A percentile compares a stretch with the other conserved stretches of the same genome.
Evolutionary conservation across 1,140 invertebrate genomes (phyloP).

Genomic region (Aphidius ervi): DNA sequence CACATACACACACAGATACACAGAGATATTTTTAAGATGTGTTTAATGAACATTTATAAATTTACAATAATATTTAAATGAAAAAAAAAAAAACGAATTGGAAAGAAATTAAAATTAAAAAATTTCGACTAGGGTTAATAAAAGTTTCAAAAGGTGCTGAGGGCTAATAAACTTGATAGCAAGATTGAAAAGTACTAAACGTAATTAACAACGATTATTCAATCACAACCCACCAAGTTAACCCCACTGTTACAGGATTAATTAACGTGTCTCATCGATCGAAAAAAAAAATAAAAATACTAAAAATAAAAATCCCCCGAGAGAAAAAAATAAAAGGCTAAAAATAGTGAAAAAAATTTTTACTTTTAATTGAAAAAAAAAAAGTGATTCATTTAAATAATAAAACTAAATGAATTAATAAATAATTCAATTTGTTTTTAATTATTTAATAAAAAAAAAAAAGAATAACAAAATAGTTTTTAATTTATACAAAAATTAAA

Average conservation of each 20-base stretch:
- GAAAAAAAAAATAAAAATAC: not conserved
- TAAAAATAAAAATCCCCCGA: no score
- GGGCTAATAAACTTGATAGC: slow-evolving; percentile 4
- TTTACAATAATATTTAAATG: not conserved
- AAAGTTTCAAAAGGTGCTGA: not conserved
- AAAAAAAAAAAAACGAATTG: not conserved
- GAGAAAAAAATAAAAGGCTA: no score
- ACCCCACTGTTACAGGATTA: not conserved
- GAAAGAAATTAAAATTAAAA: slow-evolving; percentile 1
- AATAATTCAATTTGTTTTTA: no score
- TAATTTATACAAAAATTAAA: no score
- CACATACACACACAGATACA: no score
- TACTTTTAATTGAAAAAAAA: not conserved
- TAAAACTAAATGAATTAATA: no score
- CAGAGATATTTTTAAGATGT: no score
- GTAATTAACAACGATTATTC: slow-evolving; percentile 11
- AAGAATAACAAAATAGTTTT: not conserved
- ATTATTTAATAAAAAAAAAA: not conserved
- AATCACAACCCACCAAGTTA: slow-evolving; percentile 1
- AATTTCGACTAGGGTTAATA: not conserved
- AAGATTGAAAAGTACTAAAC: slow-evolving; percentile 5
- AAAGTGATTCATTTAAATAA: no score
- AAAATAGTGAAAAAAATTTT: slow-evolving; percentile 1
- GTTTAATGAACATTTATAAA: not conserved
- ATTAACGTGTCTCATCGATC: slow-evolving; percentile 6